phyloP scores from a whole-genome alignment of 2,113 vertebrate genomes.

The Ariopsis seemanni region DNA sequence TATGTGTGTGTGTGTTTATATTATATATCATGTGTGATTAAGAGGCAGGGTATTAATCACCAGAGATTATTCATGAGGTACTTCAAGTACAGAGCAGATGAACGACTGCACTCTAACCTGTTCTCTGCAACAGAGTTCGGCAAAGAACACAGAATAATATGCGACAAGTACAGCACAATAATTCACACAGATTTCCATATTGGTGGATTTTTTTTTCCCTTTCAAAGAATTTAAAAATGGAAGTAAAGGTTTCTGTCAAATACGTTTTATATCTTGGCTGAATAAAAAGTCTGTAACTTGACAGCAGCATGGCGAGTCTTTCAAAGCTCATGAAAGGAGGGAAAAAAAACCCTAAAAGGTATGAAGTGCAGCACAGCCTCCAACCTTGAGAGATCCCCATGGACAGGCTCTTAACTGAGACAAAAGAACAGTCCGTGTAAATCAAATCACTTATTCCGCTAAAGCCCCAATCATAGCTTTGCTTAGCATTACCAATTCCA shows the following conservation, averaged over 20 bases:
- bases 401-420: slow-evolving; percentile 72
- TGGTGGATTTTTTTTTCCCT: neutral
- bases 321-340: neutral
- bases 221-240: neutral
- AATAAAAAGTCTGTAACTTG: neutral
- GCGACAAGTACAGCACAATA: slow-evolving; percentile 16
- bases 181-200: neutral
- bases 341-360: neutral
- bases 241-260: neutral
- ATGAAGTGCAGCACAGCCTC: neutral
- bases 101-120: slow-evolving; percentile 10
- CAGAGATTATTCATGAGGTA: slow-evolving; percentile 36
- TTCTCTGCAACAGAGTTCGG: neutral
- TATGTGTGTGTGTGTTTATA: neutral
- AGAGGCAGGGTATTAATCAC: slow-evolving; percentile 35
- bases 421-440: slow-evolving; percentile 59
- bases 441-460: slow-evolving; percentile 59
- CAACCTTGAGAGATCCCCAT: slow-evolving; percentile 49
- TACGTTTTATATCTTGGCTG: neutral
- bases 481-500: slow-evolving; percentile 65
- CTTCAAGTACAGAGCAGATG: neutral
- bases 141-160: neutral
- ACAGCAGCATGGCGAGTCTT: neutral
- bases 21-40: neutral
- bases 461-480: slow-evolving; percentile 58